Evolutionary conservation across 2,113 vertebrate genomes (phyloP).

Genomic region (Otis tarda): DNA sequence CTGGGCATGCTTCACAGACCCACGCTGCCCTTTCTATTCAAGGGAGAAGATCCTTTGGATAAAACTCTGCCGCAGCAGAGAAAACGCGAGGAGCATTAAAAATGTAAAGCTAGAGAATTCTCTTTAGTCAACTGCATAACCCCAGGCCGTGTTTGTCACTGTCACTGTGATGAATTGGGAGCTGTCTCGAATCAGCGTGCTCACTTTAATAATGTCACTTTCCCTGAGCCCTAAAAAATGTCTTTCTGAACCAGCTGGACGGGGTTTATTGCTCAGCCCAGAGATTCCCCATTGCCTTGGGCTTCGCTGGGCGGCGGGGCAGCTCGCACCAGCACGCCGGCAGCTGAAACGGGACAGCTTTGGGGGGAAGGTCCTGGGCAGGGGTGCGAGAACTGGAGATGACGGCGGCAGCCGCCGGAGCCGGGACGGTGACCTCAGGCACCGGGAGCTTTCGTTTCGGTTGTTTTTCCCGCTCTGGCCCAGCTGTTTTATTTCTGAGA

Average conservation of each 20-base stretch:
- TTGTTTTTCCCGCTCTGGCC: background rate
- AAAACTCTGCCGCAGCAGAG: slow-evolving; percentile 5
- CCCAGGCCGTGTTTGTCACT: slow-evolving; percentile 42
- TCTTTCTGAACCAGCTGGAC: slow-evolving; percentile 49
- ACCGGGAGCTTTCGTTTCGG: fast-evolving
- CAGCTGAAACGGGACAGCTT: background rate
- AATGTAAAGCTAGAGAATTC: slow-evolving; percentile 69
- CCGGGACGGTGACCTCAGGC: background rate
- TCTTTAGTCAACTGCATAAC: slow-evolving; percentile 39
- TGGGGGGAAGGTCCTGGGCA: background rate
- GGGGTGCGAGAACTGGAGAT: too few relatives aligned
- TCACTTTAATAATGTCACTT: slow-evolving; percentile 21
- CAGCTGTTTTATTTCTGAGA: background rate
- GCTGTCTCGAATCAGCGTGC: slow-evolving; percentile 22
- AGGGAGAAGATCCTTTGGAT: slow-evolving; percentile 40
- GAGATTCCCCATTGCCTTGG: background rate
- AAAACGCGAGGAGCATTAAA: slow-evolving; percentile 43
- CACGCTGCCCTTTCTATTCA: slow-evolving; percentile 48
- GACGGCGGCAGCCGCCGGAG: fast-evolving
- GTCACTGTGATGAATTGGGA: slow-evolving; percentile 31
- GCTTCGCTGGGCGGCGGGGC: background rate
- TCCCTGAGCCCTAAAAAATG: background rate
- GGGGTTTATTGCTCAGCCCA: background rate
- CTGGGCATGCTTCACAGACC: slow-evolving; percentile 27
- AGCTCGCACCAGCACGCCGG: background rate